Conservation (phyloP, 2,888 invertebrate genomes). For the Oeneis ivallda region DNA sequence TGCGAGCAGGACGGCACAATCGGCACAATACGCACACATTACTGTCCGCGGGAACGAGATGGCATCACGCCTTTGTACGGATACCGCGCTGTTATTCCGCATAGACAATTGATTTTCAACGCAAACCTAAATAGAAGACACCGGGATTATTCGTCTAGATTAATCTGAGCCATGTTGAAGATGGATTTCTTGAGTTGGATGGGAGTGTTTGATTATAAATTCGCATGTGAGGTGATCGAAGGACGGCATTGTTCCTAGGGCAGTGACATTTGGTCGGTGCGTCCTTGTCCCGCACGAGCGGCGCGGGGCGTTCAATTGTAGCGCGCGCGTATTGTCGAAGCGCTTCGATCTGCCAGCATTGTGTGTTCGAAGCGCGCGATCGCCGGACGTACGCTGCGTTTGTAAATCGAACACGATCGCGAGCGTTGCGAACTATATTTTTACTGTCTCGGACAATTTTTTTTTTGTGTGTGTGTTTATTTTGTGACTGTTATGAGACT, state of each 20-base stretch:
- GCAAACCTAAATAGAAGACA: conserved; percentile 48
- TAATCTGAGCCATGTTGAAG: background rate
- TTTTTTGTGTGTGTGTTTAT: conserved; percentile 55
- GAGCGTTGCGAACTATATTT: conserved; percentile 50
- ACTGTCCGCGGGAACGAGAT: conserved; percentile 74
- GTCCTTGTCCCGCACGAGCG: conserved; percentile 77
- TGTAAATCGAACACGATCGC: conserved; percentile 62
- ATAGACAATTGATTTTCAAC: conserved; percentile 77
- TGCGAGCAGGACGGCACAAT: conserved; percentile 58
- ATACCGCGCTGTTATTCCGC: conserved; percentile 77
- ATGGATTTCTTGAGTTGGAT: conserved; percentile 35
- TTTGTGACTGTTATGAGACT: conserved; percentile 52
- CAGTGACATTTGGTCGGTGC: conserved; percentile 80
- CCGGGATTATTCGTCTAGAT: background rate
- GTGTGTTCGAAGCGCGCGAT: conserved; percentile 70
- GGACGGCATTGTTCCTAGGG: conserved; percentile 78
- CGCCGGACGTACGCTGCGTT: conserved; percentile 63
- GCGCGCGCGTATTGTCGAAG: conserved; percentile 80
- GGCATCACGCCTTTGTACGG: conserved; percentile 77
- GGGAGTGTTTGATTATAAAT: conserved; percentile 53
- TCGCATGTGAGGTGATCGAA: conserved; percentile 52
- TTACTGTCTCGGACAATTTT: conserved; percentile 55
- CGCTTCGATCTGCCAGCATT: conserved; percentile 81
- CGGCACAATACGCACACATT: conserved; percentile 65
- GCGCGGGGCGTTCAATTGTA: conserved; percentile 72